phyloP scores from a whole-genome alignment of 2,113 vertebrate genomes.

The Thamnaconus septentrionalis region DNA sequence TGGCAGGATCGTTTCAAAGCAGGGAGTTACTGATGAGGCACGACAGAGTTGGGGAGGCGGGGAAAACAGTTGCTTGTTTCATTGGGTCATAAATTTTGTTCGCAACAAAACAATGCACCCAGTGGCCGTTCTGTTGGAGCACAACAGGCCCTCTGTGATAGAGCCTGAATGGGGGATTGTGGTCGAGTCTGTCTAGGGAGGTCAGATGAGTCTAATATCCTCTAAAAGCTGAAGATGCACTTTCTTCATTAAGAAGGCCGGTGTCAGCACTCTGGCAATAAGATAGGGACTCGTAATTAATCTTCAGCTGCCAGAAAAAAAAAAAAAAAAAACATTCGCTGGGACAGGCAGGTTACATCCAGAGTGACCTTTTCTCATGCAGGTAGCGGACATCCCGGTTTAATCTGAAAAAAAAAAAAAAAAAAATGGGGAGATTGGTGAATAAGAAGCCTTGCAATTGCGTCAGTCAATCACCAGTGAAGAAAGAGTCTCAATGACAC shows the following conservation, averaged over 20 bases:
- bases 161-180: constrained; percentile 39
- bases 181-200: constrained; percentile 36
- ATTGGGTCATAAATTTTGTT: too few species aligned
- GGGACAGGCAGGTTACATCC: constrained; percentile 21
- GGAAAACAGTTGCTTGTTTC: background rate
- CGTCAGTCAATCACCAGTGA: constrained; percentile 11
- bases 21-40: constrained; percentile 32
- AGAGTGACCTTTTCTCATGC: constrained; percentile 34
- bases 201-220: constrained; percentile 50
- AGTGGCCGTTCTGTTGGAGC: background rate
- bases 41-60: constrained; percentile 2
- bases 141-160: background rate
- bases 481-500: constrained; percentile 12
- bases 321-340: background rate
- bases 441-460: constrained; percentile 3
- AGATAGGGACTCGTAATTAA: constrained; percentile 48
- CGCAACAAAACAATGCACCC: background rate
- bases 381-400: constrained; percentile 9
- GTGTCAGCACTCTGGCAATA: constrained; percentile 46
- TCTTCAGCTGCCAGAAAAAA: constrained; percentile 3
- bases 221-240: constrained; percentile 60
- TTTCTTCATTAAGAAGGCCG: constrained; percentile 51
- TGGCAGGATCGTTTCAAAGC: constrained; percentile 51
- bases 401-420: constrained; percentile 20
- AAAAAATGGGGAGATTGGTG: constrained; percentile 9